phyloP scores from a whole-genome alignment of 2,888 invertebrate genomes.

The Dascillus cervinus region DNA sequence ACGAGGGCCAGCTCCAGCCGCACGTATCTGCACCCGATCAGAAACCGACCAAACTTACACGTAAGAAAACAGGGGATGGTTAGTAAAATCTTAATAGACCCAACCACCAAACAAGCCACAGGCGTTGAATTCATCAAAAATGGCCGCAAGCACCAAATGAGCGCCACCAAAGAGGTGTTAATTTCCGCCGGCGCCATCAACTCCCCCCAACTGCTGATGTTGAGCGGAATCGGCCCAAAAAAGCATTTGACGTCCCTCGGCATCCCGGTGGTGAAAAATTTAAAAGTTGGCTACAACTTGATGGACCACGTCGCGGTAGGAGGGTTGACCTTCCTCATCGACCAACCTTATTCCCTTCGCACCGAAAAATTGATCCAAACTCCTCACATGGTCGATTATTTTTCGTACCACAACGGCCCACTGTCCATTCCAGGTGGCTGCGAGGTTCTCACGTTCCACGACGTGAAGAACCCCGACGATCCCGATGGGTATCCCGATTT shows the following conservation, averaged over 20 bases:
- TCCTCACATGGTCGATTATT: slow-evolving; percentile 29
- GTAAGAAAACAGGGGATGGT: slow-evolving; percentile 47
- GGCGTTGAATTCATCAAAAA: slow-evolving; percentile 43
- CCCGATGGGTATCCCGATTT: slow-evolving; percentile 58
- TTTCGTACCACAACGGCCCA: slow-evolving; percentile 42
- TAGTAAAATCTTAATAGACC: slow-evolving; percentile 41
- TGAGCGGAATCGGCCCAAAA: slow-evolving; percentile 52
- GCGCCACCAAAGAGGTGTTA: slow-evolving; percentile 52
- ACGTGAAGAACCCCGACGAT: slow-evolving; percentile 50
- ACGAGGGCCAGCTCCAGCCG: slow-evolving; percentile 44
- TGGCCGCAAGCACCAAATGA: slow-evolving; percentile 29
- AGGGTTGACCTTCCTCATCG: slow-evolving; percentile 59
- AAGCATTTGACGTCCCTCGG: slow-evolving; percentile 37
- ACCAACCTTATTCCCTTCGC: slow-evolving; percentile 42
- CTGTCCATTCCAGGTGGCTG: slow-evolving; percentile 55
- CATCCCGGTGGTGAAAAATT: slow-evolving; percentile 44
- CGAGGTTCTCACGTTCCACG: slow-evolving; percentile 59
- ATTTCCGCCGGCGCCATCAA: slow-evolving; percentile 59
- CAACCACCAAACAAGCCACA: slow-evolving; percentile 35
- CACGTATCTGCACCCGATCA: slow-evolving; percentile 45
- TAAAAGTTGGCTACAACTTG: slow-evolving; percentile 47
- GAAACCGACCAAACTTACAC: slow-evolving; percentile 45
- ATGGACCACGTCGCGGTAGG: slow-evolving; percentile 54
- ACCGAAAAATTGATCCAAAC: slow-evolving; percentile 30
- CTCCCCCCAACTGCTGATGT: slow-evolving; percentile 73